Conservation (phyloP, 37 sponge, comb jelly and placozoan genomes). For the Halichondria panicea region DNA sequence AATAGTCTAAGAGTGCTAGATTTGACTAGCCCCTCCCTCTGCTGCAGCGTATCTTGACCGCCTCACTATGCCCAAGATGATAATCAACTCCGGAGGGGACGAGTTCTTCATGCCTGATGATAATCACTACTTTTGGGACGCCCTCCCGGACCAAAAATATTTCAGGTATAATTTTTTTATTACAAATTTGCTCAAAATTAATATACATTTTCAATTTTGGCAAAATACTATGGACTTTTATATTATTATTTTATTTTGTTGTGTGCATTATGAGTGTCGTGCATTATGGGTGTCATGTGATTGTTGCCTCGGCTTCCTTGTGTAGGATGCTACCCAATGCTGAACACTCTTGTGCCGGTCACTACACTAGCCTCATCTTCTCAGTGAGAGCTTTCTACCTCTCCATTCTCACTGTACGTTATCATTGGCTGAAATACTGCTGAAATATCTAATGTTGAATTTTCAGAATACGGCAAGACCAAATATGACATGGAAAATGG, state of each 20-base stretch:
- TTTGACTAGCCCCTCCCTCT: too few species aligned
- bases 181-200: background rate
- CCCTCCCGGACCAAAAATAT: conserved; percentile 67
- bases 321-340: conserved; percentile 84
- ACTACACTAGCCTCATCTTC: conserved; percentile 37
- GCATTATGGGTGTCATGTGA: background rate
- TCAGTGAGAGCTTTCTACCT: conserved; percentile 53
- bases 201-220: too few species aligned
- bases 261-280: background rate
- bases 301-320: background rate
- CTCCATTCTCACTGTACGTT: conserved; percentile 50
- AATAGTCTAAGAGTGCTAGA: too few species aligned
- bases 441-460: background rate
- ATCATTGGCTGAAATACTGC: background rate
- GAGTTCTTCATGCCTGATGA: conserved; percentile 93
- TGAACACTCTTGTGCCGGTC: conserved; percentile 80
- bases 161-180: conserved; percentile 62
- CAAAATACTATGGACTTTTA: background rate
- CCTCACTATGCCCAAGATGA: conserved; percentile 79
- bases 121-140: conserved; percentile 79
- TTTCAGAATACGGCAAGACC: conserved; percentile 48
- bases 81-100: conserved; percentile 84
- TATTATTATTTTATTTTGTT: conserved; percentile 4
- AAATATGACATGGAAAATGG: conserved; percentile 47
- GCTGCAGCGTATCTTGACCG: conserved; percentile 67